These are phyloP conservation scores for Lasioglossum figueresi DNA, from an alignment of 2,888 invertebrate genomes.

Conservation along the genomic window DNA sequence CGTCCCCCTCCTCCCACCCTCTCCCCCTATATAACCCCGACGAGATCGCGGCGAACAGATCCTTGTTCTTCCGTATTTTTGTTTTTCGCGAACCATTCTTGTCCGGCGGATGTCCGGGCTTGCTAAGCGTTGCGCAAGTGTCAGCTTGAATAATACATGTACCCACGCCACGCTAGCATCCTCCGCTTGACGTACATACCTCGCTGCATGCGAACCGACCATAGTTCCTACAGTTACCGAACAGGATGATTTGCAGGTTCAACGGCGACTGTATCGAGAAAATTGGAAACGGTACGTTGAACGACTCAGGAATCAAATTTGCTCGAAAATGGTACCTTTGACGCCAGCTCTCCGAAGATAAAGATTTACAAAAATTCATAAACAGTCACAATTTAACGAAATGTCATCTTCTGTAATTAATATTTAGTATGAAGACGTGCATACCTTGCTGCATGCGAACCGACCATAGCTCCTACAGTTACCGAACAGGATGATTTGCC, in stretches of 20 bases:
- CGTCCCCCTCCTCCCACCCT: neutral
- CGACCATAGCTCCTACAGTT: neutral
- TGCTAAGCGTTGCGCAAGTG: constrained; percentile 75
- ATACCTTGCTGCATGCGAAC: constrained; percentile 61
- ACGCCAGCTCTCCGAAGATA: too few relatives aligned
- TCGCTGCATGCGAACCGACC: constrained; percentile 58
- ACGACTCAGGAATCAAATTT: neutral
- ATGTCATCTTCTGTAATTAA: too few relatives aligned
- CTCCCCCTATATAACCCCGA: neutral
- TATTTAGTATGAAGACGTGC: too few relatives aligned
- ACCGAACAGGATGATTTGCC: constrained; percentile 2
- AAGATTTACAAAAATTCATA: too few relatives aligned
- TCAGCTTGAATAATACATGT: constrained; percentile 82
- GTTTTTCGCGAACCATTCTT: constrained; percentile 60
- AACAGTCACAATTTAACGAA: too few relatives aligned
- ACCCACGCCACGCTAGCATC: constrained; percentile 72
- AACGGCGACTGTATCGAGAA: neutral
- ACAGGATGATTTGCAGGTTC: constrained; percentile 6
- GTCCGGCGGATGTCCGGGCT: constrained; percentile 59
- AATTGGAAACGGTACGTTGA: neutral
- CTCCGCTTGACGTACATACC: constrained; percentile 71
- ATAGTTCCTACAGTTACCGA: neutral
- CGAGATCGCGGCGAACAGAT: constrained; percentile 53
- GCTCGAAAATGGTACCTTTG: too few relatives aligned
- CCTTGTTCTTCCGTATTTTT: constrained; percentile 63